A percentile compares a stretch with the other conserved stretches of the same genome.
Conservation (phyloP, 1,140 invertebrate species). For the Leptonema lineaticorne region DNA sequence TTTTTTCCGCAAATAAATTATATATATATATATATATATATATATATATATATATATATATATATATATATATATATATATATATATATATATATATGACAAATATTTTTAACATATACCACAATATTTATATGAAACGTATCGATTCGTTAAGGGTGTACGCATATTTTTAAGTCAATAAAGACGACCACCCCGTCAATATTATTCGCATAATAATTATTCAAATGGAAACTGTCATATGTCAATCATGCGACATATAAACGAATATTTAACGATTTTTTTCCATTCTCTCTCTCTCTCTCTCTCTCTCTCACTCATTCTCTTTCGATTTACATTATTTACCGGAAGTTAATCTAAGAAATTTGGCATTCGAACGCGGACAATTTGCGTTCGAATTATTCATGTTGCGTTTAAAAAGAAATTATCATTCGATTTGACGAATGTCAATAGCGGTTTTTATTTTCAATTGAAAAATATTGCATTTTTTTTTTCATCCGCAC, state of each 20-base stretch:
- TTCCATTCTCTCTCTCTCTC: not conserved
- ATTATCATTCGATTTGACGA: not conserved
- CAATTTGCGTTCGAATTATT: not conserved
- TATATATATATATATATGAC: too few relatives aligned
- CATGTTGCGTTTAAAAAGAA: not conserved
- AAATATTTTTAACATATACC: too few relatives aligned
- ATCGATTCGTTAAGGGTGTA: conserved; percentile 34
- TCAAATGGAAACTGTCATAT: conserved; percentile 38
- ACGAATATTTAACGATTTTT: too few relatives aligned
- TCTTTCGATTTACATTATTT: conserved; percentile 20
- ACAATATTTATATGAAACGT: too few relatives aligned
- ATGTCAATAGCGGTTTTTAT: too few relatives aligned
- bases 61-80: too few relatives aligned
- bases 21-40: too few relatives aligned
- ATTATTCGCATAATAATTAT: conserved; percentile 38
- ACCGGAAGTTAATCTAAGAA: conserved; percentile 32
- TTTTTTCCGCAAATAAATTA: too few relatives aligned
- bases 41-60: too few relatives aligned
- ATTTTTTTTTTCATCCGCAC: too few relatives aligned
- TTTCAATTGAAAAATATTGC: too few relatives aligned
- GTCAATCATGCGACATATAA: conserved; percentile 28
- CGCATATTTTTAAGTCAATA: conserved; percentile 6
- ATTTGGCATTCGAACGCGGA: not conserved
- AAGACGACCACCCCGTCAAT: conserved; percentile 29
- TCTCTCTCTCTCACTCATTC: too few relatives aligned